phyloP scores from a whole-genome alignment of 2,888 invertebrate genomes.

The Ganaspis brasiliensis region DNA sequence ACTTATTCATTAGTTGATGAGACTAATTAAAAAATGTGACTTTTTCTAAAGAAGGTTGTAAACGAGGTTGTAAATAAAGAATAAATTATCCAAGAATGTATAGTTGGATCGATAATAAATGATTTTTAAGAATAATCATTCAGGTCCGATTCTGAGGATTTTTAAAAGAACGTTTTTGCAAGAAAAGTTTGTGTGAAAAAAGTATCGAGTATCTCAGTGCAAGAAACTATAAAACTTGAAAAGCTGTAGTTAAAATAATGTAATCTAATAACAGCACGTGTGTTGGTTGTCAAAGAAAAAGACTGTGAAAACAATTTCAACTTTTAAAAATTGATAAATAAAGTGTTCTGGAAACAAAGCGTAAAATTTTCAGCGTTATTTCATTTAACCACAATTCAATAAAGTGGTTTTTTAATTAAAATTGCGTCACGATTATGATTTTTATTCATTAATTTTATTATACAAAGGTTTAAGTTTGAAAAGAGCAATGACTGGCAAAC shows the following conservation, averaged over 20 bases:
- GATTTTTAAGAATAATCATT: too few species aligned
- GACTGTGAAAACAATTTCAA: neutral
- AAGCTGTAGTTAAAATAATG: neutral
- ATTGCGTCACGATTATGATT: neutral
- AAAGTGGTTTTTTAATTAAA: too few species aligned
- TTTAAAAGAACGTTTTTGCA: too few species aligned
- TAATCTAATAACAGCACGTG: neutral
- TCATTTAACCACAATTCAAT: too few species aligned
- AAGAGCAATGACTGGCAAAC: neutral
- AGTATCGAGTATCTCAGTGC: neutral
- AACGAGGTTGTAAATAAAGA: too few species aligned
- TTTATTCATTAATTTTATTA: neutral
- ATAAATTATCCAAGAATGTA: too few species aligned
- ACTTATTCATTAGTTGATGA: too few species aligned
- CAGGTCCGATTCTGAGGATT: too few species aligned
- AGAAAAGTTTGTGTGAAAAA: too few species aligned
- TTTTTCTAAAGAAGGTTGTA: too few species aligned
- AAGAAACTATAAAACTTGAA: neutral
- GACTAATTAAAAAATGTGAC: too few species aligned
- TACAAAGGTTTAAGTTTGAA: neutral
- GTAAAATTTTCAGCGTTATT: neutral
- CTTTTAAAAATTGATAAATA: neutral
- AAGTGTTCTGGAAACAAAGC: neutral
- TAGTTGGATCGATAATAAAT: too few species aligned
- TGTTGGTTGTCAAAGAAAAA: neutral